These are phyloP conservation scores for Solenopsis fugax DNA, from an alignment of 1,140 invertebrate genomes.

Conservation along the genomic window DNA sequence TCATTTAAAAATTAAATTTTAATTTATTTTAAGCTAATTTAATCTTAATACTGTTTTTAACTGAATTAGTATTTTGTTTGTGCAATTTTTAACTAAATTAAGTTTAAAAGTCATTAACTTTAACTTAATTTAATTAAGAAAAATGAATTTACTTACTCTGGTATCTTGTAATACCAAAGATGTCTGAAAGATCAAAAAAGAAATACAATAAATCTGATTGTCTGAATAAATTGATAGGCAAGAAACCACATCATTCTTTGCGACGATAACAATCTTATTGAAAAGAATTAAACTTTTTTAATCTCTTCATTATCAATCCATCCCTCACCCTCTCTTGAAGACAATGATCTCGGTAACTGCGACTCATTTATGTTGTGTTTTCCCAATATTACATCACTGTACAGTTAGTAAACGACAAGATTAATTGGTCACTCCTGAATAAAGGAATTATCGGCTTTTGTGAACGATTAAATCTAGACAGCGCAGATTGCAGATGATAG, in stretches of 20 bases:
- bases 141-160: no score
- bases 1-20: no score
- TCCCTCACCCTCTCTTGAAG: not conserved
- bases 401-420: not conserved
- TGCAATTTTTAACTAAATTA: no score
- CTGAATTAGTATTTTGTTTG: no score
- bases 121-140: no score
- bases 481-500: not conserved
- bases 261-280: not conserved
- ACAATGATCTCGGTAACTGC: not conserved
- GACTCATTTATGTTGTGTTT: conserved; percentile 35
- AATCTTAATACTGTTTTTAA: no score
- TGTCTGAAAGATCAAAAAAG: not conserved
- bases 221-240: not conserved
- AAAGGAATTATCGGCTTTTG: not conserved
- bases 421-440: not conserved
- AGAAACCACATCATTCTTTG: not conserved
- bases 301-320: not conserved
- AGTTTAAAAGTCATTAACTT: no score
- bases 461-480: conserved; percentile 11
- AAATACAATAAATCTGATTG: not conserved
- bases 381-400: not conserved
- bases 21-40: no score
- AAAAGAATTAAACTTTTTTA: conserved; percentile 4
- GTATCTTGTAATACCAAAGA: not conserved